A percentile compares a stretch with the other conserved stretches of the same genome.
phyloP scores from a whole-genome alignment of 2,797 vertebrate genomes.

The Lithobates sylvaticus region DNA sequence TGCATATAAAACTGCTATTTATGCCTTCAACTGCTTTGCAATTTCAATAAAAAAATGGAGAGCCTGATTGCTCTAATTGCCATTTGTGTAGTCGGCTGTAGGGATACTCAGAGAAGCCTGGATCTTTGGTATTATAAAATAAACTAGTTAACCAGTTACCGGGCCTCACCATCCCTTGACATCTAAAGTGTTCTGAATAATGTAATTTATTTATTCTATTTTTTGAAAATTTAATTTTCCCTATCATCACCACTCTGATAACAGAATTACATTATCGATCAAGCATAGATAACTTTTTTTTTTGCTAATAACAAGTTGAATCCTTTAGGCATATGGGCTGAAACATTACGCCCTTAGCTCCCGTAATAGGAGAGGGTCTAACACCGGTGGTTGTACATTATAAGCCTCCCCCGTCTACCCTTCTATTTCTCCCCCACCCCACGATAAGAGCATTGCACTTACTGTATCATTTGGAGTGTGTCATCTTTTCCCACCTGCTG shows the following conservation, averaged over 20 bases:
- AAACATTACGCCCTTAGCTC: constrained; percentile 11
- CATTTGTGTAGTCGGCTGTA: too few species aligned
- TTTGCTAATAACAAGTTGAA: neutral
- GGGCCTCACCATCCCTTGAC: neutral
- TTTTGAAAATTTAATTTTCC: constrained; percentile 19
- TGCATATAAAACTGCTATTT: too few species aligned
- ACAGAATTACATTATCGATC: constrained; percentile 12
- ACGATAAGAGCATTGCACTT: constrained; percentile 4
- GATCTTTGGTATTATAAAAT: too few species aligned
- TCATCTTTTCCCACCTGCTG: constrained; percentile 39
- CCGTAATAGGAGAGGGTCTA: constrained; percentile 1
- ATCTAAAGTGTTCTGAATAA: neutral
- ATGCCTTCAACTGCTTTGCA: too few species aligned
- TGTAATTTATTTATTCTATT: neutral
- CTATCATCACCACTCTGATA: neutral
- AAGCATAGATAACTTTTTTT: neutral
- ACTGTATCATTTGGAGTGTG: constrained; percentile 15
- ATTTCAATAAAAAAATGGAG: too few species aligned
- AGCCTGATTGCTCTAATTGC: too few species aligned
- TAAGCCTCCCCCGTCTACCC: neutral
- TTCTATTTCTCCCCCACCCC: neutral
- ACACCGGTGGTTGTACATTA: neutral
- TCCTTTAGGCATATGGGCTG: constrained; percentile 25
- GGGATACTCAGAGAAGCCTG: too few species aligned
- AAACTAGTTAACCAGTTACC: neutral